These are phyloP conservation scores for Cardiocondyla obscurior DNA, from an alignment of 1,140 invertebrate genomes.

Conservation along the genomic window DNA sequence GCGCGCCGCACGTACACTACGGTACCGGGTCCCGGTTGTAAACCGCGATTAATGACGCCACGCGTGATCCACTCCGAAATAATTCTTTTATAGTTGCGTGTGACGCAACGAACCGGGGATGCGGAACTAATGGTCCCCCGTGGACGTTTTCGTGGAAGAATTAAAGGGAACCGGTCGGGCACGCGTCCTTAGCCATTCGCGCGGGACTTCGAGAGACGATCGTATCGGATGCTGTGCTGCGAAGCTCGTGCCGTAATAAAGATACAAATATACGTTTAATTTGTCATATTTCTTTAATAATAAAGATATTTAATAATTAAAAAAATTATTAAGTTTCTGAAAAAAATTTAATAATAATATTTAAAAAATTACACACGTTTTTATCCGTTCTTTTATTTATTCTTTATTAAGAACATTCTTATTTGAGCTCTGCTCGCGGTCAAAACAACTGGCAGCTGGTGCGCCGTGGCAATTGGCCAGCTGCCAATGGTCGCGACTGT, in stretches of 20 bases:
- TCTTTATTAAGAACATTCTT: neutral
- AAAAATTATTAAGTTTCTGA: too few relatives aligned
- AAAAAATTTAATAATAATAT: too few relatives aligned
- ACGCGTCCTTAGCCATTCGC: constrained; percentile 34
- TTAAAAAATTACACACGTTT: too few relatives aligned
- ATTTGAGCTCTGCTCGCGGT: neutral
- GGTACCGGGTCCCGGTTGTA: neutral
- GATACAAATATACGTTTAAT: too few relatives aligned
- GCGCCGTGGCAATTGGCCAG: constrained; percentile 71
- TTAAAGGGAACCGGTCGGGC: constrained; percentile 46
- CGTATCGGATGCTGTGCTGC: neutral
- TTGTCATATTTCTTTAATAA: too few relatives aligned
- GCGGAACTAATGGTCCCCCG: constrained; percentile 41
- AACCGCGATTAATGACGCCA: neutral
- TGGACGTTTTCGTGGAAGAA: constrained; percentile 39
- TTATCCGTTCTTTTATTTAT: too few relatives aligned
- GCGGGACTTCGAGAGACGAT: constrained; percentile 3
- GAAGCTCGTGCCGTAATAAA: neutral
- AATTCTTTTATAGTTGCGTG: constrained; percentile 34
- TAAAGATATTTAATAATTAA: too few relatives aligned
- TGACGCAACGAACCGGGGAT: constrained; percentile 27
- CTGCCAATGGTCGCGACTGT: constrained; percentile 66
- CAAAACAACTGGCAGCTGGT: constrained; percentile 40
- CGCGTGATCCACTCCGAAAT: constrained; percentile 23
- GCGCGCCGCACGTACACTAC: neutral